These are phyloP conservation scores for Archips crataeganus DNA, from an alignment of 2,888 invertebrate species.

Conservation along the genomic window DNA sequence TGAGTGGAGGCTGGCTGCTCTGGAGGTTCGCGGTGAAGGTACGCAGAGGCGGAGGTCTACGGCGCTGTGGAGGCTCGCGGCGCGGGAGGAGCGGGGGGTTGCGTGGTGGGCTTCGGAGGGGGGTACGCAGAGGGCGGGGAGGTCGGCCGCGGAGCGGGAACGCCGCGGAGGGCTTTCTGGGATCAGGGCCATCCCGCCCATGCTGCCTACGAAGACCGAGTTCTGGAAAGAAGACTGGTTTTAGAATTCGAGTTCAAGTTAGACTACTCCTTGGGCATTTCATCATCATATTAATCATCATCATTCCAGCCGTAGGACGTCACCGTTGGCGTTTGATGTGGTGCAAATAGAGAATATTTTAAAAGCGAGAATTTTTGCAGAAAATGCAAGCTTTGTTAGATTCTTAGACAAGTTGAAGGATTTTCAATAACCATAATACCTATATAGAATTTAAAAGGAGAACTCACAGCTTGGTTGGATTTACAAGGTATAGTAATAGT, in stretches of 20 bases:
- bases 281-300: no score
- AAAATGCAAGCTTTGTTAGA: no score
- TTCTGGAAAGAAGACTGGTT: slow-evolving; percentile 82
- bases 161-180: slow-evolving; percentile 90
- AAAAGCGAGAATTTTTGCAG: no score
- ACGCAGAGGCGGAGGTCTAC: slow-evolving; percentile 73
- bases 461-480: no score
- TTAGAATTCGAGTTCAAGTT: background rate
- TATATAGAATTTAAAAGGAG: no score
- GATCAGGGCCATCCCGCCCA: slow-evolving; percentile 88
- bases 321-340: no score
- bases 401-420: no score
- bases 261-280: no score
- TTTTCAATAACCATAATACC: no score
- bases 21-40: slow-evolving; percentile 73
- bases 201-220: slow-evolving; percentile 93
- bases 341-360: no score
- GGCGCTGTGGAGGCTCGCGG: slow-evolving; percentile 78
- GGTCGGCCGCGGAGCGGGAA: slow-evolving; percentile 93
- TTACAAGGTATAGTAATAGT: no score
- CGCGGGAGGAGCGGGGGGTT: slow-evolving; percentile 74
- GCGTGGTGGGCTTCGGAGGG: slow-evolving; percentile 76
- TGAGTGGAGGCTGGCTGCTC: slow-evolving; percentile 77
- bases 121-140: slow-evolving; percentile 88
- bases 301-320: no score